Conservation (phyloP, 2,888 invertebrate genomes). For the Eristalinus sepulchralis region DNA sequence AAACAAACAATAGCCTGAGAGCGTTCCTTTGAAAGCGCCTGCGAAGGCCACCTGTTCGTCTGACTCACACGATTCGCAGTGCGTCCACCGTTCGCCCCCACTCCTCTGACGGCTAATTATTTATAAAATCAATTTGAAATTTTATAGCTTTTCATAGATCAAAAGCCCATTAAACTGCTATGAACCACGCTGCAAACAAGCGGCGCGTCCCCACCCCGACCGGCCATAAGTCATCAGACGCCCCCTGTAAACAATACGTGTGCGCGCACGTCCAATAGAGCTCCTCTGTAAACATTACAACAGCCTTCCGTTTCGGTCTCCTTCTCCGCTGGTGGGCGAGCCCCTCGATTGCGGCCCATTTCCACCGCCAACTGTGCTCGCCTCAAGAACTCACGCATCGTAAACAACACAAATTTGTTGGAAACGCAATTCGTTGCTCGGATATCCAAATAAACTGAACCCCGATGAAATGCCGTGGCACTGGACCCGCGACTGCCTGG, state of each 20-base stretch:
- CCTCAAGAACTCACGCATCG: slow-evolving; percentile 47
- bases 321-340: not conserved
- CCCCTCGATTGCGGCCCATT: slow-evolving; percentile 38
- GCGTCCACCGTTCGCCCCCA: not conserved
- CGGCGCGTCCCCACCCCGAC: slow-evolving; percentile 22
- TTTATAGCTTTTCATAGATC: slow-evolving; percentile 57
- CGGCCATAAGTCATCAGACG: slow-evolving; percentile 53
- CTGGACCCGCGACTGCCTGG: not conserved
- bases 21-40: not conserved
- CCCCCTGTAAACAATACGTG: slow-evolving; percentile 40
- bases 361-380: slow-evolving; percentile 54
- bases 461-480: slow-evolving; percentile 36
- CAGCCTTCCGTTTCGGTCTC: slow-evolving; percentile 53
- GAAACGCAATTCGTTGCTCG: slow-evolving; percentile 51
- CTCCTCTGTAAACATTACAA: slow-evolving; percentile 57
- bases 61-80: not conserved
- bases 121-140: slow-evolving; percentile 50
- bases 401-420: slow-evolving; percentile 52
- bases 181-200: slow-evolving; percentile 50
- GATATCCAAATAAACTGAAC: slow-evolving; percentile 61
- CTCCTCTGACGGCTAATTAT: slow-evolving; percentile 37
- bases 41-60: slow-evolving; percentile 19
- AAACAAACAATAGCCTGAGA: slow-evolving; percentile 1
- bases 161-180: slow-evolving; percentile 61
- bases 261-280: slow-evolving; percentile 3